phyloP scores from a whole-genome alignment of 2,888 invertebrate species.

The Rhamnusium bicolor region DNA sequence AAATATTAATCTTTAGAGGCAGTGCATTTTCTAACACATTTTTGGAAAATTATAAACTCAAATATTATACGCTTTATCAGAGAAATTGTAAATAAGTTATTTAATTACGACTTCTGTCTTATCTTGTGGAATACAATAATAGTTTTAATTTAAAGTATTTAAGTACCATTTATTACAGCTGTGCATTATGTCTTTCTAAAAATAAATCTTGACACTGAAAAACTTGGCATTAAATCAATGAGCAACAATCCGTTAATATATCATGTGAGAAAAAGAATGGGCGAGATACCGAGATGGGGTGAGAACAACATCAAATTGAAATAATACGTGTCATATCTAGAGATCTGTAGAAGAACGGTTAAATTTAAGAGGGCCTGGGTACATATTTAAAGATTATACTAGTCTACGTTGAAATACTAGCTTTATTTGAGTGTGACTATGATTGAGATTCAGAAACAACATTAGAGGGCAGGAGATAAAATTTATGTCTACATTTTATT shows the following conservation, averaged over 20 bases:
- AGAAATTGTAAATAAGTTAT: too few species aligned
- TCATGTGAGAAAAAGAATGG: constrained; percentile 56
- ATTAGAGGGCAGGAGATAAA: not conserved
- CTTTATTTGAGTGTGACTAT: constrained; percentile 16
- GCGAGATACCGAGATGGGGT: constrained; percentile 58
- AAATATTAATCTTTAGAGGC: too few species aligned
- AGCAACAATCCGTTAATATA: constrained; percentile 59
- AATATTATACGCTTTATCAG: too few species aligned
- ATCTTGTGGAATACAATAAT: too few species aligned
- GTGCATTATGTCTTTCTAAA: constrained; percentile 17
- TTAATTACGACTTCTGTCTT: too few species aligned
- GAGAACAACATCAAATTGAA: constrained; percentile 62
- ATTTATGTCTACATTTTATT: constrained; percentile 22
- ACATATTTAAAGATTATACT: constrained; percentile 35
- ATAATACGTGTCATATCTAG: constrained; percentile 63
- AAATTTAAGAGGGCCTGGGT: constrained; percentile 34
- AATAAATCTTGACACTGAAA: constrained; percentile 41
- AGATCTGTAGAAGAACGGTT: constrained; percentile 49
- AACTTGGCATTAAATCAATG: constrained; percentile 51
- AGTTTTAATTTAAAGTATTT: not conserved
- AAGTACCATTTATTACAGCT: not conserved
- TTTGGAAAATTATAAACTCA: too few species aligned
- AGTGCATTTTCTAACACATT: too few species aligned
- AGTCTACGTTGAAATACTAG: constrained; percentile 18
- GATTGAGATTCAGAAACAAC: constrained; percentile 8